Evolutionary conservation across 2,113 vertebrate species (phyloP).

Genomic region (Oryzias woworae): DNA sequence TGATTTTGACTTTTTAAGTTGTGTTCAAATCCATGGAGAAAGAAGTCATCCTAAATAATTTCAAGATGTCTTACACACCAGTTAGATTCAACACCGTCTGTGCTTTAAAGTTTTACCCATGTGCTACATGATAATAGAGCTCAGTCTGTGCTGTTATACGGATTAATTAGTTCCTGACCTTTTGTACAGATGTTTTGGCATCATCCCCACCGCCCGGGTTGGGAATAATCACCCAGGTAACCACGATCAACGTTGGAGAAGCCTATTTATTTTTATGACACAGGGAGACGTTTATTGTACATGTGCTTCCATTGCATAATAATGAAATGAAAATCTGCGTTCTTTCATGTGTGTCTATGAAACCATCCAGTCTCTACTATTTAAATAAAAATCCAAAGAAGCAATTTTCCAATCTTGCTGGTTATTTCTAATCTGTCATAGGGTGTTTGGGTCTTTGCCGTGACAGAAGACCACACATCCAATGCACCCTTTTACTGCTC

Average conservation of each 20-base stretch:
- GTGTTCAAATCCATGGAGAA: too few species aligned
- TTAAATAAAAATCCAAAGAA: not conserved
- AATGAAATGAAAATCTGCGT: not conserved
- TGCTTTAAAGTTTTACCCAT: too few species aligned
- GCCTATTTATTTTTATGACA: slow-evolving; percentile 1
- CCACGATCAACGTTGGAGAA: not conserved
- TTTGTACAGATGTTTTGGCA: not conserved
- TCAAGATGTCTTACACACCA: too few species aligned
- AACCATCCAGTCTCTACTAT: not conserved
- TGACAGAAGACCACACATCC: slow-evolving; percentile 71
- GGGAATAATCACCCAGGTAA: not conserved
- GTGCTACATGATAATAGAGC: too few species aligned
- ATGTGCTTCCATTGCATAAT: not conserved
- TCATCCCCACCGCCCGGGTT: not conserved
- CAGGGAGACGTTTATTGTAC: not conserved
- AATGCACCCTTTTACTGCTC: slow-evolving; percentile 77
- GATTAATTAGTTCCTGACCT: not conserved
- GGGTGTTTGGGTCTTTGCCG: slow-evolving; percentile 47
- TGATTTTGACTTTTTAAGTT: too few species aligned
- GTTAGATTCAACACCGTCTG: too few species aligned
- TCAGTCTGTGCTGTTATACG: too few species aligned
- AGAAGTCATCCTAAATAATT: too few species aligned
- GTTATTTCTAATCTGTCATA: slow-evolving; percentile 47
- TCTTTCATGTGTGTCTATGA: not conserved
- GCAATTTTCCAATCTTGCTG: slow-evolving; percentile 38